Base-by-base conservation (phyloP, 2,888 invertebrate genomes). In the Macrosoma leucophasiata region DNA sequence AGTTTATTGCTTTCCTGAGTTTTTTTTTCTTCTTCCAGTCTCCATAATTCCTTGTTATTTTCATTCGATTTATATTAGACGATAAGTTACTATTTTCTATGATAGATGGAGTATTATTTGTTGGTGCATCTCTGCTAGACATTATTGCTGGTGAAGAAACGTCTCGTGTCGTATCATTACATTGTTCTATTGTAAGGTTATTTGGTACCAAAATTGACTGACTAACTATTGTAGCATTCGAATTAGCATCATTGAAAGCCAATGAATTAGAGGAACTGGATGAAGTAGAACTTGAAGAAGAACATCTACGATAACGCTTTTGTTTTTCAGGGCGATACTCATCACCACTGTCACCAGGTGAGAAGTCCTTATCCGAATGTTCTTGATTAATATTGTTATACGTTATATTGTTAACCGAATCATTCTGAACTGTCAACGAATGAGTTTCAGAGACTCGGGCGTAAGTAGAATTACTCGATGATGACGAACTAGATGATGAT, bases 401-500 rank as follows among this genome's bases (percentile, higher is more conserved):
- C n/a, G n/a, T n/a, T n/a, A n/a, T n/a, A n/a, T n/a, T n/a, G n/a
- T n/a, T n/a, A n/a, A n/a, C n/a, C n/a, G n/a, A n/a, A n/a, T n/a
- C n/a, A n/a, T n/a, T n/a, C n/a, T n/a, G n/a, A n/a, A n/a, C n/a
- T n/a, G n/a, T n/a, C n/a, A 21, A n/a, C 10, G 22, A 10, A n/a
- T 11, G 22, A 22, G 22, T 22, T 22, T 22, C 22, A 22, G 22
- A 7, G 22, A 22, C 22, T 22, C 12, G 22, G 22, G 22, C 22
- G 10, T 22, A 8, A 12, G 22, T 22, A 22, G 22, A 22, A 22
- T 9, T 22, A 22, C 22, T 22, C 22, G 11, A 22, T 22, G 10
- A 22, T 22, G 22, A 22, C 22, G 22, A 22, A 12, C 22, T 22
- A 22, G 22, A 22, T 22, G 22, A 22, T 22, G n/a, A n/a, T n/a